These are phyloP conservation scores for Athene cunicularia DNA, from an alignment of 2,113 vertebrate genomes.

Conservation along the genomic window DNA sequence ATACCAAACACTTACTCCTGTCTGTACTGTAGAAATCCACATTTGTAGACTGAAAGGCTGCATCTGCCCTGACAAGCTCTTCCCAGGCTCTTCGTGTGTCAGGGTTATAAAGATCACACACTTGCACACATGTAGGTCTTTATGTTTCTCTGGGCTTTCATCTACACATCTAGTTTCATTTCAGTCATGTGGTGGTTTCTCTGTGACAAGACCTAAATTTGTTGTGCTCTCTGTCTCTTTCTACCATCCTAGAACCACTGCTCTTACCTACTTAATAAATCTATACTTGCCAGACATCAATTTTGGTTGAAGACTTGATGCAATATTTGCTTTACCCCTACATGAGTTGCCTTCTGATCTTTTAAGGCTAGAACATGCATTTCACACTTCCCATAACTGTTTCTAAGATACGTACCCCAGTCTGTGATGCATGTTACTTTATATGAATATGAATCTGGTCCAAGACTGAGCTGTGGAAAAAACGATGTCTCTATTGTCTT, in stretches of 20 bases:
- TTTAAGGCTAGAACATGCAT: not conserved
- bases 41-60: not conserved
- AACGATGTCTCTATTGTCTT: not conserved
- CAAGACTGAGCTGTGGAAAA: not conserved
- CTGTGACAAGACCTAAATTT: not conserved
- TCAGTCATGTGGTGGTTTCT: rapidly evolving
- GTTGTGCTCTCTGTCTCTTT: not conserved
- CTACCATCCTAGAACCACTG: not conserved
- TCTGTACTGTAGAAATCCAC: rapidly evolving
- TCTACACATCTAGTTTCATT: not conserved
- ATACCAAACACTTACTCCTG: not conserved
- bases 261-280: not conserved
- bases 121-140: not conserved
- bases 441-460: not conserved
- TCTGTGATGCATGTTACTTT: not conserved
- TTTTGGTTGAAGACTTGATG: not conserved
- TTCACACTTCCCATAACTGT: not conserved
- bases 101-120: rapidly evolving
- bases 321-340: not conserved
- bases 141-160: not conserved
- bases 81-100: not conserved
- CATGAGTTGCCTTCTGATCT: not conserved
- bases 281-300: not conserved
- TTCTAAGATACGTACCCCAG: not conserved
- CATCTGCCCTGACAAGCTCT: not conserved